A percentile compares a stretch with the other conserved stretches of the same genome.
phyloP scores from a whole-genome alignment of 92 coral and sea anemone genomes.

The Palythoa caribaeorum region DNA sequence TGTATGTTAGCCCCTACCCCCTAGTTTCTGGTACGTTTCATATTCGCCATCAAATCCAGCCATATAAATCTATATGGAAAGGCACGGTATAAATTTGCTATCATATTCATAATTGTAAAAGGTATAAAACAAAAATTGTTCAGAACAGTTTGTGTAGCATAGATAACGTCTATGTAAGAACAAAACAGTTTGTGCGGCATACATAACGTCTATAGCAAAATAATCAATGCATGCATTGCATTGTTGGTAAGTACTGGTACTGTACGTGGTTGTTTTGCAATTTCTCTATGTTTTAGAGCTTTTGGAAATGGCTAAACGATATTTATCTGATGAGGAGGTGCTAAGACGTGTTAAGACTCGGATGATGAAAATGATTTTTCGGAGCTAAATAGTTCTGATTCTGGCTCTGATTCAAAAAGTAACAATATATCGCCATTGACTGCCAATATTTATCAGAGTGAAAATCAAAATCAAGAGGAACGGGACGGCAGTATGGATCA shows the following conservation, averaged over 20 bases:
- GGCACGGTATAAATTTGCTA: slow-evolving; percentile 1
- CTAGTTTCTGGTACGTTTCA: background rate
- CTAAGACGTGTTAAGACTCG: background rate
- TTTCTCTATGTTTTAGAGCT: background rate
- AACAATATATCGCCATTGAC: background rate
- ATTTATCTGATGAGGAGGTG: background rate
- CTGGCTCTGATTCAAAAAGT: background rate
- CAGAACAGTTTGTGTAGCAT: slow-evolving; percentile 1
- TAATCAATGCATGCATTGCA: background rate
- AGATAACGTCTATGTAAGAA: background rate
- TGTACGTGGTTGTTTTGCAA: background rate
- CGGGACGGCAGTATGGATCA: background rate
- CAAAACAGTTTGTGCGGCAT: background rate
- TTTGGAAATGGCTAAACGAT: background rate
- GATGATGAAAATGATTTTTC: background rate
- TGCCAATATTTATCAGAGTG: background rate
- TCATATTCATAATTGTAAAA: slow-evolving; percentile 2
- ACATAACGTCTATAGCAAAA: background rate
- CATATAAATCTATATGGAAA: background rate
- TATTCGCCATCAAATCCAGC: background rate
- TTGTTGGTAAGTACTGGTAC: background rate
- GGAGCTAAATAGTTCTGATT: background rate
- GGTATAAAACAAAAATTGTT: slow-evolving; percentile 14
- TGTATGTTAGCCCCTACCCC: background rate
- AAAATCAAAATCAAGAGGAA: background rate